A percentile compares a stretch with the other conserved stretches of the same genome.
Conservation (phyloP, 2,888 invertebrate genomes). For the Cenopis cana region DNA sequence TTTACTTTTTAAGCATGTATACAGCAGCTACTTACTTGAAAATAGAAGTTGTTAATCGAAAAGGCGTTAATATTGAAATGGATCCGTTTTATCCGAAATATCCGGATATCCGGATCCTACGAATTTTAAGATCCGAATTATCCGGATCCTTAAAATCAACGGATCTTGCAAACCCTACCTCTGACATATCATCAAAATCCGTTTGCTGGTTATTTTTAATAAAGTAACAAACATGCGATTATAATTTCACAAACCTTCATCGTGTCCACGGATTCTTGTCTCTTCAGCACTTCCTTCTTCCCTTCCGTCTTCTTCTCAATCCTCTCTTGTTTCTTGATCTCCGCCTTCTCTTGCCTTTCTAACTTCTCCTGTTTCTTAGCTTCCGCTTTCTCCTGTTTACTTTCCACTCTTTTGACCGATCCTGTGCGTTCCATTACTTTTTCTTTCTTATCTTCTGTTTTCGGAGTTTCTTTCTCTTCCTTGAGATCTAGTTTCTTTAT, state of each 20-base stretch:
- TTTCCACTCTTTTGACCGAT: conserved; percentile 56
- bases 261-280: conserved; percentile 71
- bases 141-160: too few species aligned
- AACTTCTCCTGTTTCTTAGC: conserved; percentile 56
- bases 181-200: not conserved
- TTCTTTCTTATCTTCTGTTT: conserved; percentile 55
- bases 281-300: conserved; percentile 58
- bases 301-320: conserved; percentile 48
- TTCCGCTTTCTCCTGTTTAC: conserved; percentile 67
- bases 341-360: conserved; percentile 49
- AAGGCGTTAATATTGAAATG: too few species aligned
- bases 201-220: too few species aligned
- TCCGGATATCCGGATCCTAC: too few species aligned
- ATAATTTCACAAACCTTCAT: conserved; percentile 61
- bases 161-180: too few species aligned
- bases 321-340: conserved; percentile 55
- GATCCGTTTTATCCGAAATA: too few species aligned
- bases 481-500: conserved; percentile 53
- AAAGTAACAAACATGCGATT: too few species aligned
- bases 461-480: conserved; percentile 63
- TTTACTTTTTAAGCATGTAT: too few species aligned
- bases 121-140: too few species aligned
- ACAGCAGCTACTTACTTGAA: too few species aligned
- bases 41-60: too few species aligned
- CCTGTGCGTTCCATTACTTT: conserved; percentile 43